A percentile compares a stretch with the other conserved stretches of the same genome.
Evolutionary conservation across 2,113 vertebrate genomes (phyloP).

Genomic region (Penelope pileata): DNA sequence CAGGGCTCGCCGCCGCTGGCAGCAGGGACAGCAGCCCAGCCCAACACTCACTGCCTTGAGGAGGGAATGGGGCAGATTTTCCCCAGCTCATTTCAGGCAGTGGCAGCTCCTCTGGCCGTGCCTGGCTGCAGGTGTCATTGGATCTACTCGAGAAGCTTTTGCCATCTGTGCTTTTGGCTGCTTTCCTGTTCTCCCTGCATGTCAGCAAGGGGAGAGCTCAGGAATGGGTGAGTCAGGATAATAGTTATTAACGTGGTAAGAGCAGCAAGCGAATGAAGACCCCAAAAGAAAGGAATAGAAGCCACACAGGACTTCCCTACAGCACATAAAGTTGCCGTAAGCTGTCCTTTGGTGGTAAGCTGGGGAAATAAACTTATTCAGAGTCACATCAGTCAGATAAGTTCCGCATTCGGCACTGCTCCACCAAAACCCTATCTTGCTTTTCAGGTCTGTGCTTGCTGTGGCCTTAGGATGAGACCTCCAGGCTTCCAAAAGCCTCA

Average conservation of each 20-base stretch:
- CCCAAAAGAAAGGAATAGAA: not conserved
- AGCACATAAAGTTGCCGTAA: not conserved
- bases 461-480: not conserved
- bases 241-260: not conserved
- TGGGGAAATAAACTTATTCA: not conserved
- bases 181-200: not conserved
- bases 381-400: not conserved
- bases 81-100: not conserved
- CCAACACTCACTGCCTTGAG: rapidly evolving
- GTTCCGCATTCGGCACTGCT: not conserved
- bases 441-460: not conserved
- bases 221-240: not conserved
- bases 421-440: not conserved
- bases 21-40: not conserved
- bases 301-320: not conserved
- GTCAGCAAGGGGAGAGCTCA: not conserved
- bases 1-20: not conserved
- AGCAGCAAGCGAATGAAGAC: not conserved
- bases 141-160: conserved; percentile 13
- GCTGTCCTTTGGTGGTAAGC: not conserved
- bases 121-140: not conserved
- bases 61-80: not conserved
- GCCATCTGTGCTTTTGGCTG: not conserved
- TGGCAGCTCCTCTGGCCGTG: not conserved
- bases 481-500: not conserved